Evolutionary conservation across 2,113 vertebrate species (phyloP).

Genomic region (Passer montanus): DNA sequence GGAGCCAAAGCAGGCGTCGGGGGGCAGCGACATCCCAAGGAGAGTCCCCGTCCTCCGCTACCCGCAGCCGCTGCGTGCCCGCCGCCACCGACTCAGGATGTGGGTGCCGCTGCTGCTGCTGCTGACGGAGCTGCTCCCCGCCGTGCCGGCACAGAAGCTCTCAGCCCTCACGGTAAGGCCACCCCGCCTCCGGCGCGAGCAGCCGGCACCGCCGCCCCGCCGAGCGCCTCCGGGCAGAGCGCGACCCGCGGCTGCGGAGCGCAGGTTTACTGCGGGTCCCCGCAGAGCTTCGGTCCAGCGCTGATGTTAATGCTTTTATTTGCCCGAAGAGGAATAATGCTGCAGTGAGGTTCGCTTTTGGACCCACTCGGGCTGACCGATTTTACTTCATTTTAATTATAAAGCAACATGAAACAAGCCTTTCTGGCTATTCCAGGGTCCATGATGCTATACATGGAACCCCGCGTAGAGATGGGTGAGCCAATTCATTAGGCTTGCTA

Average conservation of each 20-base stretch:
- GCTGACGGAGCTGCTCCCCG: constrained; percentile 59
- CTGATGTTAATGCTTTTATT: background rate
- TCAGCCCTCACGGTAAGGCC: constrained; percentile 77
- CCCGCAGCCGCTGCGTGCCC: background rate
- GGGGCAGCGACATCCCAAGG: background rate
- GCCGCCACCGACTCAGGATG: constrained; percentile 50
- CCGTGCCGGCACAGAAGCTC: constrained; percentile 72
- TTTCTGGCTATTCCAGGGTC: background rate
- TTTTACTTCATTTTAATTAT: constrained; percentile 2
- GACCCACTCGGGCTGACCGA: background rate
- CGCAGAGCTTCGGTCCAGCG: background rate
- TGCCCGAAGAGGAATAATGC: background rate
- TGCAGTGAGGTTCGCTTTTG: background rate
- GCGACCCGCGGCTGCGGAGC: background rate
- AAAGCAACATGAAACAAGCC: background rate
- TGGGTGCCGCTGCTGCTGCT: constrained; percentile 65
- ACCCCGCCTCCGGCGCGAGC: background rate
- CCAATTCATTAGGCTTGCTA: constrained; percentile 52
- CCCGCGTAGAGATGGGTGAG: background rate
- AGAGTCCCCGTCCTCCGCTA: background rate
- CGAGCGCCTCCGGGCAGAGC: no score
- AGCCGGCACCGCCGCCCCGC: background rate
- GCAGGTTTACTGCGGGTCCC: background rate
- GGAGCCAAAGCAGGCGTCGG: background rate
- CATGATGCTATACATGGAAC: constrained; percentile 9